A percentile compares a stretch with the other conserved stretches of the same genome.
phyloP scores from a whole-genome alignment of 2,888 invertebrate genomes.

The Smittia aterrima region DNA sequence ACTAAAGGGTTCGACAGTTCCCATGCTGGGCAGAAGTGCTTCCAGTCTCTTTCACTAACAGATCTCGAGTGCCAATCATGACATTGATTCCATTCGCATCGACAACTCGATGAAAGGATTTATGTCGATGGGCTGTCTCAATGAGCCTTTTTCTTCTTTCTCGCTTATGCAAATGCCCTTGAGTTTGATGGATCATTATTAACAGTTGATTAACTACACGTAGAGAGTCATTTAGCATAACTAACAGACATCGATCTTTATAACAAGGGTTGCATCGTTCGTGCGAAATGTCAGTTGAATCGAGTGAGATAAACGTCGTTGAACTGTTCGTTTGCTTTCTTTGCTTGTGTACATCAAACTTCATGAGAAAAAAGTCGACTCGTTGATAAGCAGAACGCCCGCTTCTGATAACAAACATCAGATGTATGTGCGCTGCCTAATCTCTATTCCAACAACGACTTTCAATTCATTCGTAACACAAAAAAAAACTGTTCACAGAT shows the following conservation, averaged over 20 bases:
- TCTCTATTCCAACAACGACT: background rate
- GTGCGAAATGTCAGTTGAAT: background rate
- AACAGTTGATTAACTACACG: slow-evolving; percentile 36
- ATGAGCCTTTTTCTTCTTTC: slow-evolving; percentile 6
- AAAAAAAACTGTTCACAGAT: slow-evolving; percentile 23
- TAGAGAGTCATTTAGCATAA: slow-evolving; percentile 6
- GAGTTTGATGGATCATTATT: slow-evolving; percentile 37
- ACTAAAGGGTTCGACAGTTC: slow-evolving; percentile 10
- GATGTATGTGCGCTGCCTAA: slow-evolving; percentile 7
- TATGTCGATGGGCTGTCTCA: slow-evolving; percentile 14
- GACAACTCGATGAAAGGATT: background rate
- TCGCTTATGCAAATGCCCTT: slow-evolving; percentile 8
- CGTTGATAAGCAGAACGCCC: slow-evolving; percentile 6
- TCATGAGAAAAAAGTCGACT: background rate
- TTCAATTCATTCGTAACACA: slow-evolving; percentile 19
- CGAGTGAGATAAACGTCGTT: background rate
- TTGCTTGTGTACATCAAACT: slow-evolving; percentile 15
- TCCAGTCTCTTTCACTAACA: background rate
- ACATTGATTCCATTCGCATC: slow-evolving; percentile 35
- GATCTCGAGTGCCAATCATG: slow-evolving; percentile 24
- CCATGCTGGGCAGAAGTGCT: slow-evolving; percentile 40
- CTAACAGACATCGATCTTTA: slow-evolving; percentile 6
- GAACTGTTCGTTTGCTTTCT: background rate
- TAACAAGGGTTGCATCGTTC: background rate
- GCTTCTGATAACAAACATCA: slow-evolving; percentile 27